Evolutionary conservation across 2,113 vertebrate genomes (phyloP), one percentile per base, ranked within the genome.

Genomic region (Columbina picui): DNA sequence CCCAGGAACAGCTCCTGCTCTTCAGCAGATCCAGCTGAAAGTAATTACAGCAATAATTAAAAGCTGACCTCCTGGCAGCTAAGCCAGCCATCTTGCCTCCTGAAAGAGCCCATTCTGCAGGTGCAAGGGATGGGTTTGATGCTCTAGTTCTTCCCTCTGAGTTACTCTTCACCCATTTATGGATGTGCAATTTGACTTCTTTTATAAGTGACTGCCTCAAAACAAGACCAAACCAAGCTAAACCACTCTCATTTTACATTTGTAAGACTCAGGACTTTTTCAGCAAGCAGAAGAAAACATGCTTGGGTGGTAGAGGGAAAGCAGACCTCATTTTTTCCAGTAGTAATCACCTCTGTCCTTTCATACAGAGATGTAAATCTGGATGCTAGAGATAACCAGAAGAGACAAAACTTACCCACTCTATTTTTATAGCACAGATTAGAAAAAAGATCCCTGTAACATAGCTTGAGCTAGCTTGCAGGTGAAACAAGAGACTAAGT

Each of bases 31-130:
- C 77, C 82, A 56, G 69, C 23, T 55, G 38, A 83, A 80, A 87
- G 78, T 91, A 95, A 92, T 90, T 81, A 89, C 63, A 83, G 84
- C 25, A 75, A 75, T 70, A 77, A 93, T 68, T 76, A 88, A 75
- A 60, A 86, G 63, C 69, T 90, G 85, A 94, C 83, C 83, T 93
- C 36, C 60, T 21, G 8, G 41, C 83, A 91, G 45, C 49, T 49
- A 50, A 70, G 34, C 3, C 78, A 75, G 60, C 56, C 36, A 71
- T 14, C n/a, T 26, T 38, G 21, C 30, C 50, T 73, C 82, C 32
- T 25, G 10, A 55, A 71, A 75, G 8, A 12, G 70, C 45, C 63
- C 2, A 1, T 74, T 67, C 53, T 73, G 27, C 34, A 84, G 60
- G 43, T 39, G 49, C 30, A 65, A 41, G 30, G 26, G 60, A 59